A percentile compares a stretch with the other conserved stretches of the same genome.
phyloP scores from a whole-genome alignment of 2,888 invertebrate species.

The Lasioglossum malachurum region DNA sequence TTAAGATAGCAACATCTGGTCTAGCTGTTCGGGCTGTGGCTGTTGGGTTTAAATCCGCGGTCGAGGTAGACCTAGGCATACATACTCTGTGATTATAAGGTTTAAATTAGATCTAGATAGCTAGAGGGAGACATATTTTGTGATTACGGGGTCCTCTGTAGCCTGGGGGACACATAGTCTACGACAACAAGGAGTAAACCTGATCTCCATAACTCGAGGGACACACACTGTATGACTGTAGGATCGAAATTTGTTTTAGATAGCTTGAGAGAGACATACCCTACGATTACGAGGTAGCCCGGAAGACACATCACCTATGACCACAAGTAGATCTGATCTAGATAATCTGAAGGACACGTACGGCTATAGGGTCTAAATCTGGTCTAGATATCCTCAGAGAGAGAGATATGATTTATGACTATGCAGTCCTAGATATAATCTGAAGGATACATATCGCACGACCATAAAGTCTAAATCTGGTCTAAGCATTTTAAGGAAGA shows the following conservation, averaged over 20 bases:
- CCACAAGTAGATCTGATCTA: not conserved
- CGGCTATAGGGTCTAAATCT: not conserved
- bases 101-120: not conserved
- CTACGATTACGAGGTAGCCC: not conserved
- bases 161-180: not conserved
- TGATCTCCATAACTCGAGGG: too few relatives aligned
- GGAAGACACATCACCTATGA: not conserved
- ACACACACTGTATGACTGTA: not conserved
- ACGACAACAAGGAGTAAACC: slow-evolving; percentile 2
- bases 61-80: not conserved
- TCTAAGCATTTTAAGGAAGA: not conserved
- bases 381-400: not conserved
- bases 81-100: slow-evolving; percentile 3
- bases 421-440: not conserved
- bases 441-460: not conserved
- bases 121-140: not conserved
- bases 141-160: not conserved
- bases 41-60: not conserved
- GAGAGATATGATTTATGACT: not conserved
- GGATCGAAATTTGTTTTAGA: not conserved
- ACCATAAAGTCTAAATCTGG: not conserved
- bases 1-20: not conserved
- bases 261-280: not conserved
- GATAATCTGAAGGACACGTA: not conserved
- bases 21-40: not conserved